Evolutionary conservation across 2,797 vertebrate species (phyloP).

Genomic region (Dendrocincla fuliginosa): DNA sequence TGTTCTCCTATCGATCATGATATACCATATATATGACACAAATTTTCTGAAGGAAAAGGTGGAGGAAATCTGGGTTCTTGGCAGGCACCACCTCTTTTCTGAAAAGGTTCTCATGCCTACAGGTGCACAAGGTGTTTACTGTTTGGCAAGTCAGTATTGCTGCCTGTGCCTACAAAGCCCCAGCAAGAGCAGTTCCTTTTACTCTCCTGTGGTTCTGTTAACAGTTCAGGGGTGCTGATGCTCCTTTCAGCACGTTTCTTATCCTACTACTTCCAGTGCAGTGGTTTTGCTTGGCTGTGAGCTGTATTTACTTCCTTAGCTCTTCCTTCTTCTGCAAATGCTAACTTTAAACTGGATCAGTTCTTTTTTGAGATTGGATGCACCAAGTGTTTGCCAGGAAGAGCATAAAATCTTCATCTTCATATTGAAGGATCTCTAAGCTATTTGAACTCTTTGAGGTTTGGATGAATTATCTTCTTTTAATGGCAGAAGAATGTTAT

Average conservation of each 20-base stretch:
- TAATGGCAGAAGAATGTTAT: constrained; percentile 32
- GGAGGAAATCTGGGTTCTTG: neutral
- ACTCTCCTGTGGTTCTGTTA: neutral
- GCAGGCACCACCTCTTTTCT: neutral
- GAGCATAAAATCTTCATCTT: neutral
- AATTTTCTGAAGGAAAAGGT: neutral
- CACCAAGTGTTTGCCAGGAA: neutral
- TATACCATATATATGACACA: neutral
- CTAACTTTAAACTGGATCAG: neutral
- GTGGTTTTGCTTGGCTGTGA: neutral
- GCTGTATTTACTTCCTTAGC: neutral
- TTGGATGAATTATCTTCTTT: neutral
- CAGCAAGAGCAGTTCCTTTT: neutral
- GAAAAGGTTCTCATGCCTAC: neutral
- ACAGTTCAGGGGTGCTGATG: neutral
- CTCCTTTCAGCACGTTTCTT: neutral
- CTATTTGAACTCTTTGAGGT: neutral
- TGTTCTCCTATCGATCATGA: neutral
- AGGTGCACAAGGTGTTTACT: neutral
- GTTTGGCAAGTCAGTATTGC: neutral
- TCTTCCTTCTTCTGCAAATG: neutral
- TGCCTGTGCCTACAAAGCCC: neutral
- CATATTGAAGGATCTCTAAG: neutral
- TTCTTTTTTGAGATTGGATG: neutral
- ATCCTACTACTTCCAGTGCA: neutral